A percentile compares a stretch with the other conserved stretches of the same genome.
phyloP scores from a whole-genome alignment of 2,113 vertebrate species.

The Muntiacus muntjak region DNA sequence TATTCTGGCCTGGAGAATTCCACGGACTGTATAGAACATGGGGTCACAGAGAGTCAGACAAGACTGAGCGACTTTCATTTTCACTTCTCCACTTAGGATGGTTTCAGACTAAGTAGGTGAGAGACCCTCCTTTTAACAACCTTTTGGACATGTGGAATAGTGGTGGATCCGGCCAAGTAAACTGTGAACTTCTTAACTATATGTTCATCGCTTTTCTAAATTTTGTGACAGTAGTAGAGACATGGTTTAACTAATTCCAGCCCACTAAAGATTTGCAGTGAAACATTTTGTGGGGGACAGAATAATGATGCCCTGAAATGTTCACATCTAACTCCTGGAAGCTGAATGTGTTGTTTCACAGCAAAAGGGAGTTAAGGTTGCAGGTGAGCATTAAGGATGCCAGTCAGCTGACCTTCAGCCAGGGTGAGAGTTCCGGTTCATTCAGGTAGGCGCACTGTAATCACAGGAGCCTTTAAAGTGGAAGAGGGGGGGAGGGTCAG shows the following conservation, averaged over 20 bases:
- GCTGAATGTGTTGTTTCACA: background rate
- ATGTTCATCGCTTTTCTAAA: slow-evolving; percentile 14
- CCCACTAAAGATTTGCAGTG: background rate
- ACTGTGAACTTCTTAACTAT: background rate
- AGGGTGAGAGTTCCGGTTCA: fast-evolving
- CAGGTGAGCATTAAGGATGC: background rate
- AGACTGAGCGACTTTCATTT: background rate
- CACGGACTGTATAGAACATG: background rate
- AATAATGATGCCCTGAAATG: background rate
- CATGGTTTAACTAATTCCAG: slow-evolving; percentile 23
- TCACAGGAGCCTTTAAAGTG: background rate
- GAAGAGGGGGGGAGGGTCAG: fast-evolving
- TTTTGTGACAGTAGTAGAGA: slow-evolving; percentile 21
- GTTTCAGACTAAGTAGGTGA: background rate
- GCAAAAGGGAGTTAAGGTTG: background rate
- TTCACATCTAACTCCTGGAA: background rate
- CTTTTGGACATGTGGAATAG: background rate
- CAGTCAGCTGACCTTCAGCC: background rate
- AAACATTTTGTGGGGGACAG: background rate
- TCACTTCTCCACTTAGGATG: background rate
- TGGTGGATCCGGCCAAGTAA: background rate
- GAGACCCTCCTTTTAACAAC: background rate
- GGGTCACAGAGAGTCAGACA: background rate
- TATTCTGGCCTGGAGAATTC: background rate
- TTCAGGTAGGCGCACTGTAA: background rate